Conservation (phyloP, 2,113 vertebrate genomes). For the Pseudopodoces humilis region DNA sequence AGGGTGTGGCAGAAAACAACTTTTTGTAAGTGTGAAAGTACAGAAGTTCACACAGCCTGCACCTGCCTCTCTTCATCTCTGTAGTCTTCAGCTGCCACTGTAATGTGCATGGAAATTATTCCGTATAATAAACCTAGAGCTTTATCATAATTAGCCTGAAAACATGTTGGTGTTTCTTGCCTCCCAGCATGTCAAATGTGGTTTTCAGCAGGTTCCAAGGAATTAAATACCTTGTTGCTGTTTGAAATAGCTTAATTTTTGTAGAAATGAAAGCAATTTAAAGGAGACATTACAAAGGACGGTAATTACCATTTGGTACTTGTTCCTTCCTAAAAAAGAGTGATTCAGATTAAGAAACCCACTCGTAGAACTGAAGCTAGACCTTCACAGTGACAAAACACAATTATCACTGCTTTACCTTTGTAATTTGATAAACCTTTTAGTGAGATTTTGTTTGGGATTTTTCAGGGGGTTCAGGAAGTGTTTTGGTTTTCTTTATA, state of each 20-base stretch:
- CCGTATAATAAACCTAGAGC: background rate
- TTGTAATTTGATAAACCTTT: background rate
- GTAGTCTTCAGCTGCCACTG: background rate
- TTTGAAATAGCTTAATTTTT: background rate
- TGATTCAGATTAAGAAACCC: background rate
- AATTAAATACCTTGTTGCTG: background rate
- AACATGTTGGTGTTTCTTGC: background rate
- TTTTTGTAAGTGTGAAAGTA: background rate
- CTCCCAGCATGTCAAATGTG: background rate
- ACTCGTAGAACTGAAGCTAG: background rate
- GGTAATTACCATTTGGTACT: background rate
- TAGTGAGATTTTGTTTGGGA: background rate
- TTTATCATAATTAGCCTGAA: background rate
- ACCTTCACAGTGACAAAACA: background rate
- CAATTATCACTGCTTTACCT: background rate
- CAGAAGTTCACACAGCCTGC: background rate
- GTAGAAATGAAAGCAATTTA: background rate
- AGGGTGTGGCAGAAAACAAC: background rate
- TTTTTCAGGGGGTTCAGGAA: fast-evolving
- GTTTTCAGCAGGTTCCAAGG: background rate
- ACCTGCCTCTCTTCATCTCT: background rate
- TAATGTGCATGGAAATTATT: background rate
- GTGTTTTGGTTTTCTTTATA: background rate
- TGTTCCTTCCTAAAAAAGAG: background rate
- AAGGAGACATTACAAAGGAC: background rate